A percentile compares a stretch with the other conserved stretches of the same genome.
These are phyloP conservation scores for Junonia oenone DNA, from an alignment of 2,888 invertebrate species.

Conservation along the genomic window DNA sequence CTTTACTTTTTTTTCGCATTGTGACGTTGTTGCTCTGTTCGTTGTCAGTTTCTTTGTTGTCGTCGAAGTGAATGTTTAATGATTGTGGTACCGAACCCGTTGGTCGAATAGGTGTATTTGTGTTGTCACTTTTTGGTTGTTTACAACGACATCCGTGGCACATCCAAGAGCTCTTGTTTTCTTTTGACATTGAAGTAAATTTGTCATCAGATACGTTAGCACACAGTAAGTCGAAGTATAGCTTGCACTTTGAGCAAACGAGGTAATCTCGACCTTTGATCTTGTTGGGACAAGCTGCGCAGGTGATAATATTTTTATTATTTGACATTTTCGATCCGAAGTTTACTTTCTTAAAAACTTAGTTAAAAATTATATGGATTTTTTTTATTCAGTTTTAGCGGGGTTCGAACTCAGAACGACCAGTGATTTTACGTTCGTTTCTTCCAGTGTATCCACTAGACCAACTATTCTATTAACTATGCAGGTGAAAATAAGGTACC, in stretches of 20 bases:
- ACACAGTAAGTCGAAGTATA: slow-evolving; percentile 3
- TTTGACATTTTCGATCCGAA: not conserved
- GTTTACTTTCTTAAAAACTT: not conserved
- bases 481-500: not conserved
- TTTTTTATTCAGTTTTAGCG: not conserved
- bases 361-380: not conserved
- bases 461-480: not conserved
- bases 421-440: not conserved
- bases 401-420: not conserved
- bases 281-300: not conserved
- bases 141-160: slow-evolving; percentile 3
- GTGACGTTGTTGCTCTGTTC: not conserved
- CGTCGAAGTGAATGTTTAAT: not conserved
- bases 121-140: slow-evolving; percentile 8
- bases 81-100: not conserved
- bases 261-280: not conserved
- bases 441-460: not conserved
- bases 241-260: not conserved
- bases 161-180: not conserved
- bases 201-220: slow-evolving; percentile 3
- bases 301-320: not conserved
- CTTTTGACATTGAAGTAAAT: not conserved
- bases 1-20: slow-evolving; percentile 3
- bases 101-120: slow-evolving; percentile 9
- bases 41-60: not conserved